Percentiles rank a stretch among this genome's conserved stretches.
Evolutionary conservation across 2,113 vertebrate species (phyloP).

Genomic region (Rattus rattus): DNA sequence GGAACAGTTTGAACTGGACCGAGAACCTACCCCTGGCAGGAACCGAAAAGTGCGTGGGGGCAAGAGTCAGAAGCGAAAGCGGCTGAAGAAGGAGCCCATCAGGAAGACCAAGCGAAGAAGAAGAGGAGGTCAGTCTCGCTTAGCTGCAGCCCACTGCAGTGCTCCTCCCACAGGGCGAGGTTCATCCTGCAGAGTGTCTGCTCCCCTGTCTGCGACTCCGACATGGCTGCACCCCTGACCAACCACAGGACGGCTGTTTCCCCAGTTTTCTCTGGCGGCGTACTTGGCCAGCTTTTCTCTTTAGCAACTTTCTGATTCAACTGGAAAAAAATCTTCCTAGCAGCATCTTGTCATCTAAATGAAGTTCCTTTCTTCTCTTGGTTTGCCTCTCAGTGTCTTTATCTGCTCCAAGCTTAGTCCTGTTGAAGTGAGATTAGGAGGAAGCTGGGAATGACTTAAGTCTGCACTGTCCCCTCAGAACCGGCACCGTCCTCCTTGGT

Average conservation of each 20-base stretch:
- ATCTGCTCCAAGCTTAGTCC: not conserved
- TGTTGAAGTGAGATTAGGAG: not conserved
- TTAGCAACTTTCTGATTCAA: not conserved
- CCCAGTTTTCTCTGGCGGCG: not conserved
- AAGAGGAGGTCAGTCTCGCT: slow-evolving; percentile 72
- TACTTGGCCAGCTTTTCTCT: slow-evolving; percentile 18
- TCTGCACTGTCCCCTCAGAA: not conserved
- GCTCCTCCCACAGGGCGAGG: not conserved
- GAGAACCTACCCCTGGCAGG: slow-evolving; percentile 83
- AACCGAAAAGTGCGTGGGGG: slow-evolving; percentile 88
- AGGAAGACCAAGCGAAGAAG: slow-evolving; percentile 87
- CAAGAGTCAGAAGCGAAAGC: slow-evolving; percentile 88
- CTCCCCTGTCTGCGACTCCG: too few species aligned
- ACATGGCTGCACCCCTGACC: not conserved
- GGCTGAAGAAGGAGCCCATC: slow-evolving; percentile 84
- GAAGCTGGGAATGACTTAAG: accelerated
- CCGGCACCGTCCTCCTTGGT: accelerated
- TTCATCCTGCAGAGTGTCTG: not conserved
- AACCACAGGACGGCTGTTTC: not conserved
- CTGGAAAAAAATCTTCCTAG: not conserved
- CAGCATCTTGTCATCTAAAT: not conserved
- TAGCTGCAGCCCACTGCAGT: accelerated
- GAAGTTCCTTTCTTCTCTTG: not conserved
- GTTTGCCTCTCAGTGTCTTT: not conserved
- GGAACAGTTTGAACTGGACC: slow-evolving; percentile 85